These are phyloP conservation scores for Patagioenas fasciata DNA, from an alignment of 2,113 vertebrate species.

Conservation along the genomic window DNA sequence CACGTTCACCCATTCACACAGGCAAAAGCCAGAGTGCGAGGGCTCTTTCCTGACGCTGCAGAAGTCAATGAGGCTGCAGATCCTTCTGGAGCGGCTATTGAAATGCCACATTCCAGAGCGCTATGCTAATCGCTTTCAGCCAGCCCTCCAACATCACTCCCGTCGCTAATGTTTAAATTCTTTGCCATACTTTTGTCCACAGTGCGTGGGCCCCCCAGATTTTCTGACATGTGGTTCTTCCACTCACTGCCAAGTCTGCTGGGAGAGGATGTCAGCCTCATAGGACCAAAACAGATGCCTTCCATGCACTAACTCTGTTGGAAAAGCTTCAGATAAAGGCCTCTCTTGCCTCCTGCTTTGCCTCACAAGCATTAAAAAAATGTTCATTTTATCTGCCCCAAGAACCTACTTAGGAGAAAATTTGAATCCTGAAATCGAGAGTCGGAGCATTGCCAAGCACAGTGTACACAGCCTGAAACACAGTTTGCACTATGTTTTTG, in stretches of 20 bases:
- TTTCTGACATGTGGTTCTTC: conserved; percentile 36
- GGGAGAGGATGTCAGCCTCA: conserved; percentile 11
- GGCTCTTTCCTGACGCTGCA: conserved; percentile 17
- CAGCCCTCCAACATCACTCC: conserved; percentile 24
- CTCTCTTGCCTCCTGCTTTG: not conserved
- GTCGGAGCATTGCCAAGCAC: not conserved
- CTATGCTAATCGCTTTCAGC: conserved; percentile 32
- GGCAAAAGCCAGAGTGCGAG: not conserved
- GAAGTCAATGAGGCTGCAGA: conserved; percentile 22
- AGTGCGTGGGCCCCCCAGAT: not conserved
- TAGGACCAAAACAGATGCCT: conserved; percentile 36
- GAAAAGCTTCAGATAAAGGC: conserved; percentile 8
- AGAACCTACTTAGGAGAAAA: not conserved
- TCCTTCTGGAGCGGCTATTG: conserved; percentile 40
- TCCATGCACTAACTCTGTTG: not conserved
- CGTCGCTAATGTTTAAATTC: not conserved
- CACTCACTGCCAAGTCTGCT: conserved; percentile 23
- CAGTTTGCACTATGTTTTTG: not conserved
- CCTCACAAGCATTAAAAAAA: not conserved
- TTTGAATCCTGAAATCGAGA: not conserved
- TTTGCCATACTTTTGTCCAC: conserved; percentile 32
- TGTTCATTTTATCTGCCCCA: not conserved
- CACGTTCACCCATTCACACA: not conserved
- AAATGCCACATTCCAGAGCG: conserved; percentile 34
- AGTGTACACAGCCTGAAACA: not conserved